phyloP scores from a whole-genome alignment of 2,113 vertebrate species.

The Gavialis gangeticus region DNA sequence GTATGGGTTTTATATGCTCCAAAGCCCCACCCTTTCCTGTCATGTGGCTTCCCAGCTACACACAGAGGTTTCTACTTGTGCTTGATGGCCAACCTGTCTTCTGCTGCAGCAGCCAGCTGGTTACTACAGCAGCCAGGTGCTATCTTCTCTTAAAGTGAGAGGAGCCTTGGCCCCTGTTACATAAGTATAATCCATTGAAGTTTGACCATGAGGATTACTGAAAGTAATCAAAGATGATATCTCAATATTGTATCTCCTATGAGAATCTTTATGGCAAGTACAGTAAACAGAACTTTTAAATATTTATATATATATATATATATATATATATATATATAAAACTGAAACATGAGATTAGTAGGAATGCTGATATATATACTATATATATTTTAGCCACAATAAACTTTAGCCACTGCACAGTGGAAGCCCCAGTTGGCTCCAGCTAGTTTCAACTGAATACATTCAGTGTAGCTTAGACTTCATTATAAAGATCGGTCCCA shows the following conservation, averaged over 20 bases:
- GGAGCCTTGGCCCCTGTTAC: neutral
- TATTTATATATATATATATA: too few relatives aligned
- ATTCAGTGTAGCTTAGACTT: constrained; percentile 71
- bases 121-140: too few relatives aligned
- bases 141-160: too few relatives aligned
- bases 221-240: constrained; percentile 52
- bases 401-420: constrained; percentile 58
- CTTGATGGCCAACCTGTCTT: too few relatives aligned
- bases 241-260: constrained; percentile 59
- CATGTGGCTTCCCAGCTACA: too few relatives aligned
- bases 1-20: too few relatives aligned
- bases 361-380: constrained; percentile 74
- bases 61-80: too few relatives aligned
- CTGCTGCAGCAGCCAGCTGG: too few relatives aligned
- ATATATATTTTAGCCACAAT: constrained; percentile 70
- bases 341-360: constrained; percentile 81
- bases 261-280: constrained; percentile 73
- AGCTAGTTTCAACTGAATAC: constrained; percentile 64
- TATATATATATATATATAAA: constrained; percentile 64
- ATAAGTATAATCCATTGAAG: constrained; percentile 4
- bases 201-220: constrained; percentile 44
- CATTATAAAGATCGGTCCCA: constrained; percentile 65
- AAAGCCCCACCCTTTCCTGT: too few relatives aligned
- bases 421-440: constrained; percentile 71
- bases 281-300: constrained; percentile 77